Percentiles rank a stretch among this genome's conserved stretches.
Conservation (phyloP, 2,888 invertebrate species). For the Nysson spinosus region DNA sequence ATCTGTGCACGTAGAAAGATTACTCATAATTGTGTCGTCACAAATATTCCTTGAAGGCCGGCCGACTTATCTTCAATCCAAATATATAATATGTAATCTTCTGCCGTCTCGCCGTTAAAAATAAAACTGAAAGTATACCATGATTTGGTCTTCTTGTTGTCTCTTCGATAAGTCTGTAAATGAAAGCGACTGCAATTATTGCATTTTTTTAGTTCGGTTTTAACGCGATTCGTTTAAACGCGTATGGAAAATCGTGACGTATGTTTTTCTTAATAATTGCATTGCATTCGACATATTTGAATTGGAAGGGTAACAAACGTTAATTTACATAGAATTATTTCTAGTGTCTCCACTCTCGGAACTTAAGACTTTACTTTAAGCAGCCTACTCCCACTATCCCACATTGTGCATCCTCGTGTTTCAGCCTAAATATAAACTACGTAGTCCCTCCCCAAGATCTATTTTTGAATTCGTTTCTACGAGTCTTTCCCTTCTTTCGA, state of each 20-base stretch:
- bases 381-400: conserved; percentile 35
- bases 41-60: conserved; percentile 2
- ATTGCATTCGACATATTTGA: no score
- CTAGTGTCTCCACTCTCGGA: not conserved
- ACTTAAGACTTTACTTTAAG: conserved; percentile 23
- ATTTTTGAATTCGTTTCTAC: conserved; percentile 55
- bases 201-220: no score
- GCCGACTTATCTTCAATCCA: conserved; percentile 15
- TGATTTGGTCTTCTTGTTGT: no score
- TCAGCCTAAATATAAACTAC: conserved; percentile 53
- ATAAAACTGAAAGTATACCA: no score
- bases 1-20: conserved; percentile 7
- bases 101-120: conserved; percentile 10
- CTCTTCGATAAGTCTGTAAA: no score
- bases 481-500: conserved; percentile 53
- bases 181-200: no score
- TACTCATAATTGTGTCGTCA: conserved; percentile 24
- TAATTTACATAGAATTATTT: no score
- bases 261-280: no score
- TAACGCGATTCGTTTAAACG: no score
- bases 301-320: no score
- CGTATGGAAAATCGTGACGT: no score
- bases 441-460: conserved; percentile 39
- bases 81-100: conserved; percentile 10
- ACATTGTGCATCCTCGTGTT: conserved; percentile 50